These are phyloP conservation scores for Podabrus alpinus DNA, from an alignment of 2,888 invertebrate species.

Conservation along the genomic window DNA sequence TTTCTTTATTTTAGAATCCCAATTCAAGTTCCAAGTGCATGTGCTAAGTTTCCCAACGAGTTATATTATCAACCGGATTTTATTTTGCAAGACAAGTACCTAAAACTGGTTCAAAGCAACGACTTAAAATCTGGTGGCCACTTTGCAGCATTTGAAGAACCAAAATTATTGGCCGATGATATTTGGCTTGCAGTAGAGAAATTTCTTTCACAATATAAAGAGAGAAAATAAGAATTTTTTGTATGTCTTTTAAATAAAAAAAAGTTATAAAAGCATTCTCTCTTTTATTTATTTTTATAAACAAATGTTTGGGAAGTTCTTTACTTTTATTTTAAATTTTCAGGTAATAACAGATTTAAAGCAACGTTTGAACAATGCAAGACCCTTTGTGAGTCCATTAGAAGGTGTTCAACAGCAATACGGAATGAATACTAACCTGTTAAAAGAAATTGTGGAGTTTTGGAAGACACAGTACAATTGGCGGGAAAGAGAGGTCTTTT, in stretches of 20 bases:
- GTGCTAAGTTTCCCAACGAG: conserved; percentile 75
- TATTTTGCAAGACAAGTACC: conserved; percentile 62
- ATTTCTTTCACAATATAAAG: conserved; percentile 41
- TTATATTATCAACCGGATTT: conserved; percentile 64
- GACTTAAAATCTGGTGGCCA: conserved; percentile 76
- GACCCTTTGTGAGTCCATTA: conserved; percentile 58
- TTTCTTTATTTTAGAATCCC: conserved; percentile 60
- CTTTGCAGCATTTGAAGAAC: conserved; percentile 81
- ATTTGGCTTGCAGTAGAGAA: conserved; percentile 65
- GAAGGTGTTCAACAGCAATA: conserved; percentile 75
- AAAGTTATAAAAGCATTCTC: background rate
- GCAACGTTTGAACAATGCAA: conserved; percentile 59
- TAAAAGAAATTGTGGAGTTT: conserved; percentile 70
- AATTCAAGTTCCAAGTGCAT: conserved; percentile 70
- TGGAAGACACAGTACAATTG: conserved; percentile 78
- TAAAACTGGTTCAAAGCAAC: conserved; percentile 70
- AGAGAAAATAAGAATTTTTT: background rate
- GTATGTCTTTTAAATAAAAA: background rate
- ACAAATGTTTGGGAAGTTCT: background rate
- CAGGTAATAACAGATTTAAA: conserved; percentile 55
- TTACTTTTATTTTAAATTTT: background rate
- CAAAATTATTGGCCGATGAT: conserved; percentile 70
- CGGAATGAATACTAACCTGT: conserved; percentile 73
- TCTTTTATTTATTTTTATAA: background rate
- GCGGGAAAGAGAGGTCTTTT: conserved; percentile 61